Evolutionary conservation across 2,888 invertebrate genomes (phyloP), one percentile per base, ranked within the genome.

Genomic region (Calameuta pallipes): DNA sequence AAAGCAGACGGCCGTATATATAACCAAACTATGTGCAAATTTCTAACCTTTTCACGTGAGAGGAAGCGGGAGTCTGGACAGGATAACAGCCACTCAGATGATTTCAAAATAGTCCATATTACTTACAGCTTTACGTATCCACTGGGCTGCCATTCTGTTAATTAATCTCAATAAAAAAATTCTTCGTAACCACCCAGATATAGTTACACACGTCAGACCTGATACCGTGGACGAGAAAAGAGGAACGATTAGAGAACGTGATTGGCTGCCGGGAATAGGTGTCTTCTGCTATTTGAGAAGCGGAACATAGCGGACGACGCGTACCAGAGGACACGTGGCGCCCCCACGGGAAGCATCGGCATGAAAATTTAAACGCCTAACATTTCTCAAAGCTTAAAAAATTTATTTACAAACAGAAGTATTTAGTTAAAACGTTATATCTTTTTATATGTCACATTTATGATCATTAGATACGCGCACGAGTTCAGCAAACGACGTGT

Each of bases 121-220:
- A 90, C 90, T 90, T 88, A 90, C 90, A 83, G 87, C 87, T 86
- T 89, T 89, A 79, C 89, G 89, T 85, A 91, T 90, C 90, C 90
- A 91, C 78, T 90, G 90, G 75, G 87, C 89, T 86, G 90, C 90
- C 91, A 91, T 91, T 87, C 82, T 87, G 81, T 85, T 75, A 83
- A 78, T 82, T 82, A 86, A 23, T 84, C 82, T 82, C 82, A 77
- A 74, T 79, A 82, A 78, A 83, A 87, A 85, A 85, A 82, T 82
- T 76, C 79, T 77, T 69, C 77, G 36, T 41, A n/a, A 75, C 56
- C 56, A 56, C 56, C 76, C 75, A 76, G 80, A 81, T 82, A 82
- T 79, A 81, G 83, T 84, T 84, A 84, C 84, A 83, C 84, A 87
- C 86, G 88, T 87, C 87, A 88, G 85, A 84, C 81, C 81, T 79